A percentile compares a stretch with the other conserved stretches of the same genome.
phyloP scores from a whole-genome alignment of 2,113 vertebrate species.

The Elgaria multicarinata region DNA sequence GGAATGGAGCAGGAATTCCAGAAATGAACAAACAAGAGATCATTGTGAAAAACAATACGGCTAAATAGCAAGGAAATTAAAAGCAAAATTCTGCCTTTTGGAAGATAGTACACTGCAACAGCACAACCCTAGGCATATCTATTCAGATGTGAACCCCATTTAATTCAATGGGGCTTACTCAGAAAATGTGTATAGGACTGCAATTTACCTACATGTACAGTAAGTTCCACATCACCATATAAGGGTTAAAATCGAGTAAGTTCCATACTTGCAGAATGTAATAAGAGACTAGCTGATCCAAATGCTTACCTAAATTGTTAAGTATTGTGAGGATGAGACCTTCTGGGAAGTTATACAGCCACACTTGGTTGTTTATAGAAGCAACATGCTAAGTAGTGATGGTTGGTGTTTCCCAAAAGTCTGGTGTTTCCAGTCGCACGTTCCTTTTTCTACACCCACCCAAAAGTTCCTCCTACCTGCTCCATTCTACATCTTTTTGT shows the following conservation, averaged over 20 bases:
- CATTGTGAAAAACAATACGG: conserved; percentile 11
- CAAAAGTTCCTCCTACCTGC: too few relatives aligned
- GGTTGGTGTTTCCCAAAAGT: too few relatives aligned
- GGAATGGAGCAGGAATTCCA: conserved; percentile 1
- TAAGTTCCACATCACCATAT: background rate
- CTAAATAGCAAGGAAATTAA: background rate
- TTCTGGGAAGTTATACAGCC: too few relatives aligned
- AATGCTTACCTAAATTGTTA: too few relatives aligned
- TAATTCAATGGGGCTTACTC: background rate
- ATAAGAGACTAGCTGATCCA: too few relatives aligned
- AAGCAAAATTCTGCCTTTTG: background rate
- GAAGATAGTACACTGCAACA: background rate
- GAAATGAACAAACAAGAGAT: background rate
- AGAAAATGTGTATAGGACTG: background rate
- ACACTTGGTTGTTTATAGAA: too few relatives aligned
- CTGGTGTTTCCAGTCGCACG: too few relatives aligned
- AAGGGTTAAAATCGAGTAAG: background rate
- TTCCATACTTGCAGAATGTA: too few relatives aligned
- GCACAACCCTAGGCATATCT: background rate
- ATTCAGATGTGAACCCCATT: background rate
- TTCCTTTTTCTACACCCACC: too few relatives aligned
- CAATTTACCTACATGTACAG: background rate
- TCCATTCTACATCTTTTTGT: too few relatives aligned
- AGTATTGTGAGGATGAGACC: too few relatives aligned
- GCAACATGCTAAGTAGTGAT: too few relatives aligned